These are phyloP conservation scores for Drosophila kanapiae DNA, from an alignment of 1,140 invertebrate genomes.

Conservation along the genomic window DNA sequence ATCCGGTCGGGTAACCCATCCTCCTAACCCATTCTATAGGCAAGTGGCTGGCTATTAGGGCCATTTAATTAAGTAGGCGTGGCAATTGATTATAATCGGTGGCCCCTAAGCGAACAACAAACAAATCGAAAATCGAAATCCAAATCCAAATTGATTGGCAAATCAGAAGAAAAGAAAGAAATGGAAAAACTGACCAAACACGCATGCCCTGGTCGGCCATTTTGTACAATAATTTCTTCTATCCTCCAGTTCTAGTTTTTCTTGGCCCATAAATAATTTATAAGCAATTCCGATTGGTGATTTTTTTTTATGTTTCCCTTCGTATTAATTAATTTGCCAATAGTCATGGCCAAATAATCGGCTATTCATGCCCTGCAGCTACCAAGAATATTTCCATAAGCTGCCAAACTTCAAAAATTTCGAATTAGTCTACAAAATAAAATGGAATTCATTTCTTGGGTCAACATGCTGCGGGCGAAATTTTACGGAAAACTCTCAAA, in stretches of 20 bases:
- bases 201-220: slow-evolving; percentile 56
- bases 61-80: slow-evolving; percentile 78
- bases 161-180: slow-evolving; percentile 26
- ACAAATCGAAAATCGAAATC: slow-evolving; percentile 61
- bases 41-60: slow-evolving; percentile 46
- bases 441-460: slow-evolving; percentile 18
- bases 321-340: slow-evolving; percentile 25
- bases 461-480: background rate
- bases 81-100: slow-evolving; percentile 69
- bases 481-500: background rate
- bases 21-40: slow-evolving; percentile 21
- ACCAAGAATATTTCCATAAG: slow-evolving; percentile 15
- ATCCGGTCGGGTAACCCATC: slow-evolving; percentile 24
- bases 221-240: slow-evolving; percentile 17
- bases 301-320: background rate
- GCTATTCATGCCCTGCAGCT: slow-evolving; percentile 12
- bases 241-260: background rate
- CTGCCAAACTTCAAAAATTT: slow-evolving; percentile 3
- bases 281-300: background rate
- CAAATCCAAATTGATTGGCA: slow-evolving; percentile 78
- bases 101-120: slow-evolving; percentile 39
- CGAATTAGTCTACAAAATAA: background rate
- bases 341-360: slow-evolving; percentile 22
- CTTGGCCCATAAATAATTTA: slow-evolving; percentile 32
- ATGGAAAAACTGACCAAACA: slow-evolving; percentile 23